Evolutionary conservation across 2,888 invertebrate genomes (phyloP), one percentile per base, ranked within the genome.

Genomic region (Chrysina gloriosa): DNA sequence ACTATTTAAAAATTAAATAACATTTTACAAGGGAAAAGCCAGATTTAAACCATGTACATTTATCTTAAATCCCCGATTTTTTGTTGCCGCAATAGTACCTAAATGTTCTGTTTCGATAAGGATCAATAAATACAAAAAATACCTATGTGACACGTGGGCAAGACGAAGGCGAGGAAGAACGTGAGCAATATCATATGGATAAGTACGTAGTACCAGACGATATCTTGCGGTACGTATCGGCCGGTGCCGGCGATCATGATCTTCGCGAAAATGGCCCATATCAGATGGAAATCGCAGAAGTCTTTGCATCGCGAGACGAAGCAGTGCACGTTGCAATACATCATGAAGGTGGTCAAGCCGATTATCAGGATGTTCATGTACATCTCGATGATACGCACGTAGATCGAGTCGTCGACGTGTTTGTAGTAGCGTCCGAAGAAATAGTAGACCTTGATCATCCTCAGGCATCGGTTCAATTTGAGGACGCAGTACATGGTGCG

Each of bases 301-400:
- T 58, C 27, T 3, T 11, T 3, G 9, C 45, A 58, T 0, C 48
- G 23, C 9, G 6, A 19, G 0, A 1, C 0, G 11, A 29, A 58
- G 16, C 54, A 54, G 9, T 50, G 36, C 14, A 25, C 19, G 25
- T 68, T 63, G 21, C 68, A 68, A 31, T 63, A 63, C 5, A 63
- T 4, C 39, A 52, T 31, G 29, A 23, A 29, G 0, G 25, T 14
- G 3, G 42, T 11, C 5, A 54, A 23, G 3, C 48, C 63, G 9
- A 63, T 21, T 14, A 63, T 27, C 6, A 39, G 9, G 5, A 63
- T 50, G 7, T 50, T 42, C 5, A 39, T 27, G 16, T 14, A 68
- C 54, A 68, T 63, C 19, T 68, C 54, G 2, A 54, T 1, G 3
- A 68, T 45, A 11, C 63, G 36, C 2, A 63, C 45, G 7, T 42